Evolutionary conservation across 2,888 invertebrate species (phyloP), one percentile per base, ranked within the genome.

Genomic region (Atrina japonica): DNA sequence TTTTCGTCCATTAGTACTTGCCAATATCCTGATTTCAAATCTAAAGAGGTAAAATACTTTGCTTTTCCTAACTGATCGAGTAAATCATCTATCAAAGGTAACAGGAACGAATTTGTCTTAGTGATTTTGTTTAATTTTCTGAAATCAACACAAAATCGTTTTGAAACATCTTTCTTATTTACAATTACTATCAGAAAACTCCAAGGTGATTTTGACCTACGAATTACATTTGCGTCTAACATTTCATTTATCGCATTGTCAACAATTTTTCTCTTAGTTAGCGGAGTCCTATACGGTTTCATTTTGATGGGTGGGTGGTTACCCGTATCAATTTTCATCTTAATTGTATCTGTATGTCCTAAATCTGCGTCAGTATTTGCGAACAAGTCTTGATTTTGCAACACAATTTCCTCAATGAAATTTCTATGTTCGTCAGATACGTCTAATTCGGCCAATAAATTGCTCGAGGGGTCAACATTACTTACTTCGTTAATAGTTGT

Each of bases 261-360:
- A 30, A 77, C 67, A 21, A 72, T 58, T 49, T 58, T 18, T 65
- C 75, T 66, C 16, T 74, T 72, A 18, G 70, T 49, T 14, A 77
- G 27, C 5, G 67, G 77, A 2, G 70, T 72, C 21, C 75, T 14
- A 53, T n/a, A n/a, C n/a, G n/a, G n/a, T n/a, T n/a, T n/a, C n/a
- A n/a, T n/a, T n/a, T n/a, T n/a, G n/a, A n/a, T n/a, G n/a, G 68
- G 66, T 0, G 63, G 71, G 41, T 69, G 60, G 23, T 64, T 45
- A 16, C 69, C 73, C 11, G 76, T 73, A 43, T 73, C 69, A 11
- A 69, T 73, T 35, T 58, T 61, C 76, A 76, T 73, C 50, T 67
- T 63, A 3, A 73, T 59, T 14, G 65, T 50, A 29, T 70, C 58
- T 14, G 73, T 73, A 23, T 64, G 55, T 18, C 63, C 47, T 53